Conservation (phyloP, 2,113 vertebrate genomes). For the Eulacestoma nigropectus region DNA sequence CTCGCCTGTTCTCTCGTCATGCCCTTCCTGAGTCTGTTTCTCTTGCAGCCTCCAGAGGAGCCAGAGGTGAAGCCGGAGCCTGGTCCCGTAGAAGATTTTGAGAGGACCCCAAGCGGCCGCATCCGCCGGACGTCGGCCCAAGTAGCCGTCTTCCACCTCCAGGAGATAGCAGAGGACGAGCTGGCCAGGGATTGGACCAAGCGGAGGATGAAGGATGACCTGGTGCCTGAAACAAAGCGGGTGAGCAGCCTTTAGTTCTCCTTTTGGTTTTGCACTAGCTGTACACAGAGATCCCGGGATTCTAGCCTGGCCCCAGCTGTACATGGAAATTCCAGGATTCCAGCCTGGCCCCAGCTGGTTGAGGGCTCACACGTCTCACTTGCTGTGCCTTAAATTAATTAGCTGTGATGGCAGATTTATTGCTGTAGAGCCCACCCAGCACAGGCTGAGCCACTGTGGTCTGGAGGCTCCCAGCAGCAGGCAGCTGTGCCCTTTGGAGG, state of each 20-base stretch:
- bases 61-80: constrained; percentile 61
- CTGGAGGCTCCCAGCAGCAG: not conserved
- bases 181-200: constrained; percentile 93
- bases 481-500: not conserved
- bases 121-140: constrained; percentile 91
- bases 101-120: constrained; percentile 91
- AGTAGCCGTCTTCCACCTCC: constrained; percentile 94
- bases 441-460: not conserved
- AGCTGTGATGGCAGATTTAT: not conserved
- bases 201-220: constrained; percentile 92
- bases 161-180: constrained; percentile 95
- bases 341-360: not conserved
- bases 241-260: constrained; percentile 65
- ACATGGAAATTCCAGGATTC: not conserved
- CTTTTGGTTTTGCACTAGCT: not conserved
- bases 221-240: constrained; percentile 93
- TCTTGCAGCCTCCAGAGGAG: constrained; percentile 44
- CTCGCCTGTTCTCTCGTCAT: fast-evolving
- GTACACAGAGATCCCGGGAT: fast-evolving
- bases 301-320: not conserved
- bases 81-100: constrained; percentile 78
- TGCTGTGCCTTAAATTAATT: not conserved
- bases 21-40: not conserved
- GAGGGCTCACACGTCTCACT: not conserved
- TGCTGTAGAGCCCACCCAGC: not conserved